These are phyloP conservation scores for Amazona ochrocephala DNA, from an alignment of 2,797 vertebrate genomes.

Conservation along the genomic window DNA sequence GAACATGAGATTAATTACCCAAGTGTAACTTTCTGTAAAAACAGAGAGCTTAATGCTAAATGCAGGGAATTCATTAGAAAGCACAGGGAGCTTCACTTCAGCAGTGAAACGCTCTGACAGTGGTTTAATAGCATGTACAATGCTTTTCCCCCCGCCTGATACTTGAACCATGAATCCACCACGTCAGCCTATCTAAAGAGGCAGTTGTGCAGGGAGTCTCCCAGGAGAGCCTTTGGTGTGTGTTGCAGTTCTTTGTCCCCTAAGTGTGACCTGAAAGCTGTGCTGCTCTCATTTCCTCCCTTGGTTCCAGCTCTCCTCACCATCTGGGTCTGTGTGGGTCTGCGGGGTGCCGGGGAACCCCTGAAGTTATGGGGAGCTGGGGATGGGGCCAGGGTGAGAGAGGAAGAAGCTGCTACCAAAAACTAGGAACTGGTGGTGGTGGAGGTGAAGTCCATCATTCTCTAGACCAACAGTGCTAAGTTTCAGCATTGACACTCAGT, in stretches of 20 bases:
- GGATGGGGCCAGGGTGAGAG: not conserved
- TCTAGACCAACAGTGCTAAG: not conserved
- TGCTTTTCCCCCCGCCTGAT: not conserved
- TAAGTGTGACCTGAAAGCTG: not conserved
- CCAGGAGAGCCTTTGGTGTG: not conserved
- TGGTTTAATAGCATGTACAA: not conserved
- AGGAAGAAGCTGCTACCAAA: not conserved
- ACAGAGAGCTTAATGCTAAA: conserved; percentile 34
- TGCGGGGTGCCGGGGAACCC: not conserved
- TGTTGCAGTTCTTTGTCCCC: conserved; percentile 28
- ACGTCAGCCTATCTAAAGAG: not conserved
- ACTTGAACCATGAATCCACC: not conserved
- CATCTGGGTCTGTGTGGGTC: not conserved
- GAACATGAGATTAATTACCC: conserved; percentile 64
- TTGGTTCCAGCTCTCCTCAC: not conserved
- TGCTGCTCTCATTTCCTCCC: conserved; percentile 1
- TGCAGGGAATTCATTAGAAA: conserved; percentile 53
- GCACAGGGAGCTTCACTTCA: not conserved
- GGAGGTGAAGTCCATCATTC: not conserved
- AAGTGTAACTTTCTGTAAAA: conserved; percentile 46
- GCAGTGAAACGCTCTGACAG: not conserved
- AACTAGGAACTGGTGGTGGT: not conserved
- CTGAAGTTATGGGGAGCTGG: not conserved
- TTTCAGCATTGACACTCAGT: not conserved
- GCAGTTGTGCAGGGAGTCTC: conserved; percentile 38